phyloP scores from a whole-genome alignment of 2,797 vertebrate genomes.

The Bufotes viridis region DNA sequence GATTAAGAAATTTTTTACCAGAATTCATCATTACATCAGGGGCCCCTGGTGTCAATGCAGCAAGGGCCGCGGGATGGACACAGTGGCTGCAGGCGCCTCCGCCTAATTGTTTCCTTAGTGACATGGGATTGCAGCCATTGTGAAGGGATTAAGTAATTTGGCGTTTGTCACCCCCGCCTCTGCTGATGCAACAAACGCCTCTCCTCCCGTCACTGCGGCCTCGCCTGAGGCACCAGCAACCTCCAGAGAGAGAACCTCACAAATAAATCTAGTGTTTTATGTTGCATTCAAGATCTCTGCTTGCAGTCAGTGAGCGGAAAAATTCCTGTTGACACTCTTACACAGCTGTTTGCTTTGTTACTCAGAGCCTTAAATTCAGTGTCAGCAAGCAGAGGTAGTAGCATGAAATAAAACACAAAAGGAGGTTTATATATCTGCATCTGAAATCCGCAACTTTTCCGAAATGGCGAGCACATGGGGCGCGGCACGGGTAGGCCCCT shows the following conservation, averaged over 20 bases:
- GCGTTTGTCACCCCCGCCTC: neutral
- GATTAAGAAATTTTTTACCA: too few relatives aligned
- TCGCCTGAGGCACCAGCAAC: neutral
- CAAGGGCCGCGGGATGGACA: neutral
- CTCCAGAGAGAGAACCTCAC: neutral
- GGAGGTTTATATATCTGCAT: too few relatives aligned
- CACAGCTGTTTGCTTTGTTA: neutral
- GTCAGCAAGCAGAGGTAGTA: neutral
- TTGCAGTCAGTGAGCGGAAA: neutral
- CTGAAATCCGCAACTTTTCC: too few relatives aligned
- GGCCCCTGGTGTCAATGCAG: too few relatives aligned
- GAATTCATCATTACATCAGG: too few relatives aligned
- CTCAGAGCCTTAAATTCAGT: neutral
- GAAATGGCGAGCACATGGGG: too few relatives aligned
- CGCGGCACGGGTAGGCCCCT: too few relatives aligned
- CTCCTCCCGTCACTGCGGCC: neutral
- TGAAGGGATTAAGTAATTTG: conserved; percentile 37
- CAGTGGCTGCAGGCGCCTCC: neutral
- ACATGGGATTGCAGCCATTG: neutral
- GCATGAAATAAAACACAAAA: too few relatives aligned
- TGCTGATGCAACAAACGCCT: neutral
- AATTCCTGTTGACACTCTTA: too few relatives aligned
- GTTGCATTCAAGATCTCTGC: neutral
- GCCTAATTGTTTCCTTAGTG: conserved; percentile 3
- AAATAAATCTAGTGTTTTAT: too few relatives aligned